These are phyloP conservation scores for Acanthurus lineatus DNA, from an alignment of 2,797 vertebrate genomes.

Conservation along the genomic window DNA sequence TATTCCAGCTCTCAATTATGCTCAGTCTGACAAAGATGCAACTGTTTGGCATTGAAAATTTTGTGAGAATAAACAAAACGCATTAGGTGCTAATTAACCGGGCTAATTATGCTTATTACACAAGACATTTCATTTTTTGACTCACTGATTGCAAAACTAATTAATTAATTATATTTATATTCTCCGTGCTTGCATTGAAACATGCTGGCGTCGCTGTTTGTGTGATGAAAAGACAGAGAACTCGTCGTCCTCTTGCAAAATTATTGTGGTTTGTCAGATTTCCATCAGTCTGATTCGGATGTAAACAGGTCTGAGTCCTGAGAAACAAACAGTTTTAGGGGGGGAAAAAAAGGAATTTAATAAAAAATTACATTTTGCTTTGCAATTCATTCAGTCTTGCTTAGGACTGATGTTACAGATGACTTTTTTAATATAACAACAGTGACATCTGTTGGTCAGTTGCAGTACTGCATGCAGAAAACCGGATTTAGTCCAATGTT, in stretches of 20 bases:
- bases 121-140: constrained; percentile 3
- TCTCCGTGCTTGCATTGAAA: background rate
- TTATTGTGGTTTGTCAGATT: constrained; percentile 33
- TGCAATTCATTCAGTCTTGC: background rate
- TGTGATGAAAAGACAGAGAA: constrained; percentile 34
- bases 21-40: background rate
- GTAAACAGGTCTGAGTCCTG: constrained; percentile 43
- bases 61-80: constrained; percentile 10
- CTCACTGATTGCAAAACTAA: constrained; percentile 7
- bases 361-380: constrained; percentile 5
- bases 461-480: background rate
- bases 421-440: constrained; percentile 18
- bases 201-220: constrained; percentile 4
- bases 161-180: background rate
- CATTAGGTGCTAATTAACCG: background rate
- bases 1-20: background rate
- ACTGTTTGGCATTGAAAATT: background rate
- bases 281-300: constrained; percentile 34
- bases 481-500: background rate
- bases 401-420: background rate
- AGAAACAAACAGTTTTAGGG: constrained; percentile 39
- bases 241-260: constrained; percentile 15
- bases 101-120: constrained; percentile 4
- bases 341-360: background rate
- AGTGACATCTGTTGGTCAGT: constrained; percentile 50